A percentile compares a stretch with the other conserved stretches of the same genome.
Evolutionary conservation across 1,140 invertebrate species (phyloP).

Genomic region (Scylla paramamosain): DNA sequence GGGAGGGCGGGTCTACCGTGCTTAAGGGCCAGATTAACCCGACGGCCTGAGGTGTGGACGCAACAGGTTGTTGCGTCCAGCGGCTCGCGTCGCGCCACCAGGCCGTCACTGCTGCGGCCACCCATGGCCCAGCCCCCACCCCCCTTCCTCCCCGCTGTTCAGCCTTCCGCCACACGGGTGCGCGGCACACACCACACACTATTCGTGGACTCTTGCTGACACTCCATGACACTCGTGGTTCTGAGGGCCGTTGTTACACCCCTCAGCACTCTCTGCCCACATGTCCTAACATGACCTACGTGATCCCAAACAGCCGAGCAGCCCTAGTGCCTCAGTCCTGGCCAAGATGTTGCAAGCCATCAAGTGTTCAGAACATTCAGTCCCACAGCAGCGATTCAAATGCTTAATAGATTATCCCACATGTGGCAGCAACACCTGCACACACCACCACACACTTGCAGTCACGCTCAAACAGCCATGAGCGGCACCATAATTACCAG

Average conservation of each 20-base stretch:
- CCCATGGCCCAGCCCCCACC: background rate
- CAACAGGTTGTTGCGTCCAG: slow-evolving; percentile 10
- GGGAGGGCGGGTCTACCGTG: background rate
- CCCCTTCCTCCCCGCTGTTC: background rate
- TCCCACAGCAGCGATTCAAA: background rate
- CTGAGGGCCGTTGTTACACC: too few species aligned
- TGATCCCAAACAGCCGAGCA: too few species aligned
- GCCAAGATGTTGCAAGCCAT: too few species aligned
- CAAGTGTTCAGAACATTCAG: too few species aligned
- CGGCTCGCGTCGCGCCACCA: background rate
- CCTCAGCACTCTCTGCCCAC: too few species aligned
- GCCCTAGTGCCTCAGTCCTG: too few species aligned
- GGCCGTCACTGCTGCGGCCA: background rate
- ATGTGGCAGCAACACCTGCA: slow-evolving; percentile 23
- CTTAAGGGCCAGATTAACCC: background rate
- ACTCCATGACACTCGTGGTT: too few species aligned
- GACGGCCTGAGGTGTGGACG: background rate
- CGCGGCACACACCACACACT: background rate
- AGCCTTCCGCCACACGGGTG: background rate
- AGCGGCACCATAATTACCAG: background rate
- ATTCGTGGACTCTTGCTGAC: background rate
- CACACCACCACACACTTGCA: slow-evolving; percentile 22
- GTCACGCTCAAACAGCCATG: background rate
- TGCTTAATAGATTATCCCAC: background rate
- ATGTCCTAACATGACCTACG: too few species aligned